A percentile compares a stretch with the other conserved stretches of the same genome.
Conservation (phyloP, 2,888 invertebrate species). For the Caenorhabditis becei region DNA sequence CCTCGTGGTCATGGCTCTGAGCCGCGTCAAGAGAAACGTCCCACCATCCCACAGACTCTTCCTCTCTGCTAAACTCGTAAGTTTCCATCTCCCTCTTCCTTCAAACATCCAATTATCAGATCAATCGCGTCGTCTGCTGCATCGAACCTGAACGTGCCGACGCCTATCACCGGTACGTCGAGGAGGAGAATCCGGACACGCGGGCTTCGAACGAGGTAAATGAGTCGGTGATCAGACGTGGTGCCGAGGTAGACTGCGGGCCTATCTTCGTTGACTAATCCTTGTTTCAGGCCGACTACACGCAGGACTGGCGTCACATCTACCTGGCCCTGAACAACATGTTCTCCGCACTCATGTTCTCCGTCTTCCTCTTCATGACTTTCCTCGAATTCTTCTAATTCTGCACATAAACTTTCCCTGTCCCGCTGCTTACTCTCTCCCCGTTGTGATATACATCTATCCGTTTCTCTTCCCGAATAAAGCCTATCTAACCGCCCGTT, state of each 20-base stretch:
- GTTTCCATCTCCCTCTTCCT: background rate
- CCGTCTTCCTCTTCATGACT: constrained; percentile 74
- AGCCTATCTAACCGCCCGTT: constrained; percentile 26
- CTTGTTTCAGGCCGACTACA: constrained; percentile 70
- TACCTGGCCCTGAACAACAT: constrained; percentile 79
- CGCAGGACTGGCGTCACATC: constrained; percentile 80
- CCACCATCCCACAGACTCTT: constrained; percentile 77
- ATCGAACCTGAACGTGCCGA: constrained; percentile 77
- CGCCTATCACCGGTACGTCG: constrained; percentile 75
- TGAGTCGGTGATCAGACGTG: constrained; percentile 39
- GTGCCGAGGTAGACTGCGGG: constrained; percentile 29
- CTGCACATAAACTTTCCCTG: constrained; percentile 1
- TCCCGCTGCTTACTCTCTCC: constrained; percentile 3
- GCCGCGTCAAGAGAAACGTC: constrained; percentile 74
- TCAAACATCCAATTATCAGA: constrained; percentile 38
- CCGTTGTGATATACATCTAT: constrained; percentile 20
- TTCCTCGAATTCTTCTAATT: constrained; percentile 54
- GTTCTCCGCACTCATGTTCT: constrained; percentile 76
- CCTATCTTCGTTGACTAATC: background rate
- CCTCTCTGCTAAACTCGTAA: constrained; percentile 74
- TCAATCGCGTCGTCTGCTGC: constrained; percentile 78
- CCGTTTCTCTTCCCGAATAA: constrained; percentile 28
- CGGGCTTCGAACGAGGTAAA: constrained; percentile 48
- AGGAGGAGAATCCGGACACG: constrained; percentile 49
- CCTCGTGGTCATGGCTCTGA: constrained; percentile 74